Conservation (phyloP, 2,888 invertebrate species). For the Apomyelois bistriatella region DNA sequence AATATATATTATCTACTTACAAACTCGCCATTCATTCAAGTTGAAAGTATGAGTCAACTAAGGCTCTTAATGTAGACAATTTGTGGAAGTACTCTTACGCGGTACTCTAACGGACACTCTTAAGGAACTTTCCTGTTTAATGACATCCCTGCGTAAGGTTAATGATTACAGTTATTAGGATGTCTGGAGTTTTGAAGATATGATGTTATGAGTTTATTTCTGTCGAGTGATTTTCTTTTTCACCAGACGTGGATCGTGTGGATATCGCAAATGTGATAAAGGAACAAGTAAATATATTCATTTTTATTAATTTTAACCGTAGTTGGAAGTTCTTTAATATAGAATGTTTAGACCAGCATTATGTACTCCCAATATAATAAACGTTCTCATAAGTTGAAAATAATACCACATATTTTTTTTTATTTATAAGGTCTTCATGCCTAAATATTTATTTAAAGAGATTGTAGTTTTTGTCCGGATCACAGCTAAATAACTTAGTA, state of each 20-base stretch:
- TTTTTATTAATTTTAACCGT: no score
- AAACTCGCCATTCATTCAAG: not conserved
- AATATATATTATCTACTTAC: not conserved
- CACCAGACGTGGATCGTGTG: no score
- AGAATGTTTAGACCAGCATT: no score
- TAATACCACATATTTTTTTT: no score
- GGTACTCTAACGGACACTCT: not conserved
- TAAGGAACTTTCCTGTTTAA: slow-evolving; percentile 1
- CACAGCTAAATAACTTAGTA: slow-evolving; percentile 2
- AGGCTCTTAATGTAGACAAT: slow-evolving; percentile 8
- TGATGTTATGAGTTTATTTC: not conserved
- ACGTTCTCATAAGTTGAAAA: no score
- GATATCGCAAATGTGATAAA: no score
- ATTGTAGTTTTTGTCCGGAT: not conserved
- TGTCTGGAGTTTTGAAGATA: not conserved
- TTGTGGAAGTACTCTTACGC: slow-evolving; percentile 1
- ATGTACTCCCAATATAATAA: no score
- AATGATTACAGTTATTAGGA: not conserved
- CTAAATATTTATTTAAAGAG: slow-evolving; percentile 10
- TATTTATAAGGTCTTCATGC: no score
- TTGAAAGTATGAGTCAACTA: not conserved
- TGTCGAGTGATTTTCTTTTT: not conserved
- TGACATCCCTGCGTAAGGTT: not conserved
- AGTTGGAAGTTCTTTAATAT: no score
- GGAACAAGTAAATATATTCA: no score